Evolutionary conservation across 2,113 vertebrate species (phyloP), one percentile per base, ranked within the genome.

Genomic region (Craseonycteris thonglongyai): DNA sequence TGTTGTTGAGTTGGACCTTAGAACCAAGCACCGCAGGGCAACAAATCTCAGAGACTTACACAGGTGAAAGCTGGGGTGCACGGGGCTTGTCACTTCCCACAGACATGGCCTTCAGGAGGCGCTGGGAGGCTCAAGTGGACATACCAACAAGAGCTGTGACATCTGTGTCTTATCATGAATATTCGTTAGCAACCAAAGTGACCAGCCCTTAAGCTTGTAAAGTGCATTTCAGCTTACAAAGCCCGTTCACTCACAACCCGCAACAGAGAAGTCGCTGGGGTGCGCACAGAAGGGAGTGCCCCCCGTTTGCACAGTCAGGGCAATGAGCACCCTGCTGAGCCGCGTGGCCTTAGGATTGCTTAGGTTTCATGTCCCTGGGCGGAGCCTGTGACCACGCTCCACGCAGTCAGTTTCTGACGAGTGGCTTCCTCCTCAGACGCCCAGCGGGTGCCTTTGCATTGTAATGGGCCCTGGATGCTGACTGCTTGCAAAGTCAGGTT

Each of bases 401-500:
- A 58, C 84, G 56, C 54, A 11, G 66, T 49, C 96, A 42, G 92
- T 95, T 92, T 97, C 83, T 95, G 59, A 92, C 11, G 30, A 83
- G 54, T 92, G 88, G 71, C 68, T 87, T 96, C 54, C 45, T 40
- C 86, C 51, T 75, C 61, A 96, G 93, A 90, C 0, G 11, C 88
- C 16, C 93, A 85, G 90, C 75, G 93, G 76, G 96, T 92, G 71
- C 18, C 76, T 96, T 96, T 92, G 93, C 90, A 97, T 97, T 90
- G 95, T 96, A 95, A 97, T 96, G 72, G 93, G 40, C 35, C 81
- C 42, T 24, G 19, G 38, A 81, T 87, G 66, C 61, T 88, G 19
- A 40, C 19, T 90, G 72, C 35, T 92, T 93, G 92, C 92, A 94
- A 97, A 97, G 95, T 97, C 97, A 97, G 89, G 13, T 74, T 96